Evolutionary conservation across 2,113 vertebrate species (phyloP).

Genomic region (Chloroceryle aenea): DNA sequence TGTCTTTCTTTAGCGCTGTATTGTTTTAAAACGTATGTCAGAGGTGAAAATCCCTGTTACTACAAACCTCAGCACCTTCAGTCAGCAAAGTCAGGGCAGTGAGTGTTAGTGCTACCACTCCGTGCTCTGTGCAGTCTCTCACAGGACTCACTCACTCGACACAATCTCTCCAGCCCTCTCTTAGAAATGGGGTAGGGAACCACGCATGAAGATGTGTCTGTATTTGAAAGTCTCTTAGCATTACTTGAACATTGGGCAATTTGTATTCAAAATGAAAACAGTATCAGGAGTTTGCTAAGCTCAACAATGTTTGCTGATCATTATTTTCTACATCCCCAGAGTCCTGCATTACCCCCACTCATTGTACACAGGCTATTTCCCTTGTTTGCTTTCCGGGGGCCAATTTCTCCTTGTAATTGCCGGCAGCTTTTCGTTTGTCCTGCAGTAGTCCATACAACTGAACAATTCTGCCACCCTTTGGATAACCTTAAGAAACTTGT

Average conservation of each 20-base stretch:
- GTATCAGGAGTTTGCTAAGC: background rate
- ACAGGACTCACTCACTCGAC: background rate
- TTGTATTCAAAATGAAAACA: background rate
- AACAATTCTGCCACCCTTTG: background rate
- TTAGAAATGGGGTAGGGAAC: background rate
- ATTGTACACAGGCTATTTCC: background rate
- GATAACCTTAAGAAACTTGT: background rate
- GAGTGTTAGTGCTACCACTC: background rate
- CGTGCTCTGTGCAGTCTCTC: fast-evolving
- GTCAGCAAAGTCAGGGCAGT: background rate
- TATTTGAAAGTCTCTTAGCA: background rate
- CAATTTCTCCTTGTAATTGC: slow-evolving; percentile 1
- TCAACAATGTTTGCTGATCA: background rate
- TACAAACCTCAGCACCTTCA: background rate
- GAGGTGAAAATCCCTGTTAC: background rate
- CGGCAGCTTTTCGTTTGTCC: slow-evolving; percentile 13
- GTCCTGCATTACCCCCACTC: background rate
- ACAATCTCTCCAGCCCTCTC: background rate
- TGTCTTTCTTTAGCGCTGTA: background rate
- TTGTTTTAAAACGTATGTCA: background rate
- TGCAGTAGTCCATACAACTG: background rate
- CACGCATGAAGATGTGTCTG: background rate
- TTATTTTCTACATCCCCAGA: background rate
- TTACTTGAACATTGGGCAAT: background rate
- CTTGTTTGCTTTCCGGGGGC: background rate